phyloP scores from a whole-genome alignment of 1,140 invertebrate species.

The Globodera rostochiensis region DNA sequence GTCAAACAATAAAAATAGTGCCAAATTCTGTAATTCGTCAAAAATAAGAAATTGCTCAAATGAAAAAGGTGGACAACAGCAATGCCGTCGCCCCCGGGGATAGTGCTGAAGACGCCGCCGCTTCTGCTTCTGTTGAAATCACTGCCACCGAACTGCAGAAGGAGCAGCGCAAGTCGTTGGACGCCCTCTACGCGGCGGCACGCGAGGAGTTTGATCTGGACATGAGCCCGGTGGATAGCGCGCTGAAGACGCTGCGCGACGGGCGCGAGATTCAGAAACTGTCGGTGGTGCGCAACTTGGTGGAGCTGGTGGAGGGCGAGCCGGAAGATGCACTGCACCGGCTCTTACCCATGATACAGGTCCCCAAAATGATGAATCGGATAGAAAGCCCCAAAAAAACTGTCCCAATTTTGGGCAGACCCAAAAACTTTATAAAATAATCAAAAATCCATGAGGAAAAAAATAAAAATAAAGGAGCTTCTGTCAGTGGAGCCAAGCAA shows the following conservation, averaged over 20 bases:
- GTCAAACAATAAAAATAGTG: background rate
- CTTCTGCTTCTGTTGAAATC: background rate
- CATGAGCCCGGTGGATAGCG: constrained; percentile 30
- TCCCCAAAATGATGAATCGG: background rate
- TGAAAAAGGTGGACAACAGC: background rate
- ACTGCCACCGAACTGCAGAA: constrained; percentile 12
- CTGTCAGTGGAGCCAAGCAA: constrained; percentile 36
- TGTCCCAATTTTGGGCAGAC: too few species aligned
- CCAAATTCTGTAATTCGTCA: background rate
- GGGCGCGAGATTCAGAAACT: constrained; percentile 43
- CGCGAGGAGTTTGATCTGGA: constrained; percentile 40
- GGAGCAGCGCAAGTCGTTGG: constrained; percentile 33
- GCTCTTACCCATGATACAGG: constrained; percentile 35
- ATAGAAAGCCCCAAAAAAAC: too few species aligned
- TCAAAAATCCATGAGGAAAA: too few species aligned
- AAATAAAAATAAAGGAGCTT: constrained; percentile 22
- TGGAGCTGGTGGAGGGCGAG: constrained; percentile 32
- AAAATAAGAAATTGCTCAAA: background rate
- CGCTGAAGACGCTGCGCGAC: constrained; percentile 38
- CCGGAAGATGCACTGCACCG: constrained; percentile 25
- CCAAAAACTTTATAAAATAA: too few species aligned
- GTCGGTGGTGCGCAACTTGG: constrained; percentile 34
- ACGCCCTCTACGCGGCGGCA: constrained; percentile 36
- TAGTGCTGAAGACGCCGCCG: constrained; percentile 20
- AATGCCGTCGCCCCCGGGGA: background rate